Evolutionary conservation across 2,113 vertebrate genomes (phyloP).

Genomic region (Bothrops jararaca): DNA sequence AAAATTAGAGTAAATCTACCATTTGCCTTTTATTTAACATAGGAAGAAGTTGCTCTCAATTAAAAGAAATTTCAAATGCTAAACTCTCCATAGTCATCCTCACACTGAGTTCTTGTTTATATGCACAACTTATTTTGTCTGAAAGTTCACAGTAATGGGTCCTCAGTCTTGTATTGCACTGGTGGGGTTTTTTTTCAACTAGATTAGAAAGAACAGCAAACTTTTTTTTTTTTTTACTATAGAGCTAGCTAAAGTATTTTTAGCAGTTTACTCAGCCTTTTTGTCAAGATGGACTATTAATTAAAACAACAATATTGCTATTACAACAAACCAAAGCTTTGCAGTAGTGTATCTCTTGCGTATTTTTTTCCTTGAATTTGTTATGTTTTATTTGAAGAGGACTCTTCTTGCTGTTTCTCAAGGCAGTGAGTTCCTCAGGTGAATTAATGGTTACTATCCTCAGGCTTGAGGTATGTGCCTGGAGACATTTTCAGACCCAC

Average conservation of each 20-base stretch:
- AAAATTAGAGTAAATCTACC: background rate
- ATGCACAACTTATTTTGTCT: too few species aligned
- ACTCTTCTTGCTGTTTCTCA: background rate
- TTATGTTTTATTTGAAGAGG: background rate
- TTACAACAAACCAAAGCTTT: background rate
- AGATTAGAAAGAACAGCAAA: background rate
- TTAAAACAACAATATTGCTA: background rate
- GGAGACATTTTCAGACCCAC: background rate
- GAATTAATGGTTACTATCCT: background rate
- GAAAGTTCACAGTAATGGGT: background rate
- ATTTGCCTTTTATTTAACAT: background rate
- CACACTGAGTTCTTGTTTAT: background rate
- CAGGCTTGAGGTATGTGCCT: constrained; percentile 4
- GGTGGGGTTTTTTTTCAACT: background rate
- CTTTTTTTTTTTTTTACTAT: background rate
- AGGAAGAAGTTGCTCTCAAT: background rate
- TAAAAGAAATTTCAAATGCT: background rate
- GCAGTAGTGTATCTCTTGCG: background rate
- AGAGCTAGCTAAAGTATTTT: background rate
- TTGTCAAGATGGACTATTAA: background rate
- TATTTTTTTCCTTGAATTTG: background rate
- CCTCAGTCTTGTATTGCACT: background rate
- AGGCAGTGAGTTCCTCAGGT: constrained; percentile 16
- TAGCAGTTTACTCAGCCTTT: background rate
- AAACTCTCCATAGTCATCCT: background rate